These are phyloP conservation scores for Epirrhoe alternata DNA, from an alignment of 2,888 invertebrate genomes.

Conservation along the genomic window DNA sequence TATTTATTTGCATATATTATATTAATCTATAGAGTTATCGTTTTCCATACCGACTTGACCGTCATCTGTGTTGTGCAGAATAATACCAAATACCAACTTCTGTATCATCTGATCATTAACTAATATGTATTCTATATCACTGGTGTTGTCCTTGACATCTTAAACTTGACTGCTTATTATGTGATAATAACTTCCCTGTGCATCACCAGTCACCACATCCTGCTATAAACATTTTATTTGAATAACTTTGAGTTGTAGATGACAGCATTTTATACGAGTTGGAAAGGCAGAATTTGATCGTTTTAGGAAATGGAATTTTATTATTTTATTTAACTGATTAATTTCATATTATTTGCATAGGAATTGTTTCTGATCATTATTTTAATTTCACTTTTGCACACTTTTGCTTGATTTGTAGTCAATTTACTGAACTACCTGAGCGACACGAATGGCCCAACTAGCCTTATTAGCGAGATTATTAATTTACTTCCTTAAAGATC, in stretches of 20 bases:
- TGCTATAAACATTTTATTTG: constrained; percentile 23
- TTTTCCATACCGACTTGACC: background rate
- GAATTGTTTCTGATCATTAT: background rate
- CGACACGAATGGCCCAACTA: too few species aligned
- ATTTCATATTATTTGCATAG: background rate
- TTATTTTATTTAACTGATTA: background rate
- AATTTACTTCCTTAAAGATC: too few species aligned
- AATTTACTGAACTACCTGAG: background rate
- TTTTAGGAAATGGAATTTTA: constrained; percentile 2
- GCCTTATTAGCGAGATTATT: too few species aligned
- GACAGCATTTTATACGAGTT: constrained; percentile 7
- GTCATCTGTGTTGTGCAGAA: background rate
- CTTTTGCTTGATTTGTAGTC: background rate
- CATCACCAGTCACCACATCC: constrained; percentile 28
- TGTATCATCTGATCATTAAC: background rate
- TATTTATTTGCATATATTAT: too few species aligned
- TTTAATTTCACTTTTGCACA: background rate
- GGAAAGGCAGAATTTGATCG: constrained; percentile 5
- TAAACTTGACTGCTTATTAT: constrained; percentile 29
- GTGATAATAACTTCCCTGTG: constrained; percentile 20
- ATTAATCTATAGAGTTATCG: constrained; percentile 11
- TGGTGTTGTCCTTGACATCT: constrained; percentile 22
- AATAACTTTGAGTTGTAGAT: constrained; percentile 12
- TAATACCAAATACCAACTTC: background rate
- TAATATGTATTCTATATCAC: background rate